phyloP scores from a whole-genome alignment of 2,113 vertebrate species.

The Forbesichthys papilliferus region DNA sequence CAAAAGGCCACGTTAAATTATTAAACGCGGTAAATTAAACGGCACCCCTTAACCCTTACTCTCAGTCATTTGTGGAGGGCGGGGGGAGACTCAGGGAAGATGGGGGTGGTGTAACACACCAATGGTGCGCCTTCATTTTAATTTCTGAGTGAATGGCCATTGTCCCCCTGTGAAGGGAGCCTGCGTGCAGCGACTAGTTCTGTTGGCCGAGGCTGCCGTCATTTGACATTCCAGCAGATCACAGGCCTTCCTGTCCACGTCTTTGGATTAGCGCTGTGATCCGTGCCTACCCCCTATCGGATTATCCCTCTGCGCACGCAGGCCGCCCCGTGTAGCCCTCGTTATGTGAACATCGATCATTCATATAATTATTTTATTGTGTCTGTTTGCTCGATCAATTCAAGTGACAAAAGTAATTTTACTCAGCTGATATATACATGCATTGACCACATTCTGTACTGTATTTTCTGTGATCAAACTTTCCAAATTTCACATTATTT shows the following conservation, averaged over 20 bases:
- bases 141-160: constrained; percentile 25
- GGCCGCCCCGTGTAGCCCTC: constrained; percentile 46
- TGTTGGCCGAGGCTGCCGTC: constrained; percentile 47
- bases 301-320: constrained; percentile 47
- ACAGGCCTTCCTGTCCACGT: constrained; percentile 62
- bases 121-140: too few species aligned
- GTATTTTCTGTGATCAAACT: neutral
- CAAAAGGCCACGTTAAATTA: too few species aligned
- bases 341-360: constrained; percentile 61
- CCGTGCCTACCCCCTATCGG: constrained; percentile 45
- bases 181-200: neutral
- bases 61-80: too few species aligned
- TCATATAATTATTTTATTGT: constrained; percentile 45
- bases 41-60: too few species aligned
- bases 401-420: constrained; percentile 9
- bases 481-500: too few species aligned
- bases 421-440: constrained; percentile 39
- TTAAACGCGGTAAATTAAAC: too few species aligned
- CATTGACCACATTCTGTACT: neutral
- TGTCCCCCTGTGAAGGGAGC: constrained; percentile 22
- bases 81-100: too few species aligned
- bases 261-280: constrained; percentile 54
- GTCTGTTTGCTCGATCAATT: constrained; percentile 52
- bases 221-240: constrained; percentile 72
- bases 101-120: too few species aligned